Conservation (phyloP, 2,113 vertebrate genomes). For the Ondatra zibethicus region DNA sequence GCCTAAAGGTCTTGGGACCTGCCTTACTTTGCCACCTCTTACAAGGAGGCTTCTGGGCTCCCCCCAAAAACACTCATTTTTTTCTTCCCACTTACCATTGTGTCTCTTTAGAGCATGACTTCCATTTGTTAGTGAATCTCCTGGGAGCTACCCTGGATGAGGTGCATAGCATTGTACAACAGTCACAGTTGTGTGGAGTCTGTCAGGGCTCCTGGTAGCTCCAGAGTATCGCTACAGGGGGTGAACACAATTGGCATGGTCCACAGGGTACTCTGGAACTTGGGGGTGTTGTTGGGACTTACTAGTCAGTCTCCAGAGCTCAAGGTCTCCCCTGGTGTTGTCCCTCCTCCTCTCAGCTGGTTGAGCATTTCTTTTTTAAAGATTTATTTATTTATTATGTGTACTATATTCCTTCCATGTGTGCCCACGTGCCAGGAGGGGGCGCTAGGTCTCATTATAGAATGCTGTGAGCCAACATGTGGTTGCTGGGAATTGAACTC, state of each 20-base stretch:
- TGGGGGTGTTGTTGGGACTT: background rate
- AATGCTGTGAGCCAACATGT: no score
- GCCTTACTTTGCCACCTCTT: background rate
- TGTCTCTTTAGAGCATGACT: background rate
- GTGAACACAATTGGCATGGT: background rate
- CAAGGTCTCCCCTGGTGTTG: rapidly evolving
- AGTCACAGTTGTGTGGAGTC: background rate
- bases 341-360: background rate
- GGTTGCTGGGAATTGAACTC: no score
- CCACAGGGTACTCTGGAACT: background rate
- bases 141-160: background rate
- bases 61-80: background rate
- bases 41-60: background rate
- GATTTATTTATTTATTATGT: no score
- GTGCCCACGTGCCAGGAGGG: no score
- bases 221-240: background rate
- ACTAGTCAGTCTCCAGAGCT: background rate
- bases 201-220: background rate
- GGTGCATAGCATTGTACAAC: background rate
- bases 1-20: background rate
- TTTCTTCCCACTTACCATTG: background rate
- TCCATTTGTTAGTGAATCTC: background rate
- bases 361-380: rapidly evolving
- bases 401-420: no score
- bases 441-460: no score